Evolutionary conservation across 2,888 invertebrate genomes (phyloP).

Genomic region (Petrolisthes cinctipes): DNA sequence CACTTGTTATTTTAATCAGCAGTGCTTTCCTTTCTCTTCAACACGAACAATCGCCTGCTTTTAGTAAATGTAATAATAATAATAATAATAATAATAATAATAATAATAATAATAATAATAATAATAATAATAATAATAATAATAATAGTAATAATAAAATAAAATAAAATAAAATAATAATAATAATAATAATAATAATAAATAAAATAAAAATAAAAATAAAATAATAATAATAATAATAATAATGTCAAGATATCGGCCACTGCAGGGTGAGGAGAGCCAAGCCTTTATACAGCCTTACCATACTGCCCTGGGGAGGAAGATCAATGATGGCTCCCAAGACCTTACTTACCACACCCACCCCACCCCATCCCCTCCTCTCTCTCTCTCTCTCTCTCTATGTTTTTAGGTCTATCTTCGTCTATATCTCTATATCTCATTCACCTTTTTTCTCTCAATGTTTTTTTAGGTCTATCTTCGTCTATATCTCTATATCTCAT

Average conservation of each 20-base stretch:
- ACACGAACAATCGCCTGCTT: no score
- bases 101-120: background rate
- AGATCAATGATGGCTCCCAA: background rate
- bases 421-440: no score
- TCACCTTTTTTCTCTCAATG: no score
- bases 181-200: background rate
- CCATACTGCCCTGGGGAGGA: background rate
- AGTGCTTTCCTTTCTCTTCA: no score
- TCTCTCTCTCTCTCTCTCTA: slow-evolving; percentile 9
- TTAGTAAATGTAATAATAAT: no score
- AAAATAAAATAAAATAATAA: background rate
- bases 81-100: background rate
- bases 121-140: background rate
- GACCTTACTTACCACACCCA: background rate
- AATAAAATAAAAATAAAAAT: background rate
- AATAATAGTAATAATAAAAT: background rate
- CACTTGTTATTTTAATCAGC: no score
- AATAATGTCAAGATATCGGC: background rate
- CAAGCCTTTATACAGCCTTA: background rate
- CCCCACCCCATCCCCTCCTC: background rate
- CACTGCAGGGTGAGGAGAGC: background rate
- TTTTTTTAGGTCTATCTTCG: no score
- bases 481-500: no score
- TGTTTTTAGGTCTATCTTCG: no score
- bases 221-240: slow-evolving; percentile 8